These are phyloP conservation scores for Eciton burchellii DNA, from an alignment of 1,140 invertebrate genomes.

Conservation along the genomic window DNA sequence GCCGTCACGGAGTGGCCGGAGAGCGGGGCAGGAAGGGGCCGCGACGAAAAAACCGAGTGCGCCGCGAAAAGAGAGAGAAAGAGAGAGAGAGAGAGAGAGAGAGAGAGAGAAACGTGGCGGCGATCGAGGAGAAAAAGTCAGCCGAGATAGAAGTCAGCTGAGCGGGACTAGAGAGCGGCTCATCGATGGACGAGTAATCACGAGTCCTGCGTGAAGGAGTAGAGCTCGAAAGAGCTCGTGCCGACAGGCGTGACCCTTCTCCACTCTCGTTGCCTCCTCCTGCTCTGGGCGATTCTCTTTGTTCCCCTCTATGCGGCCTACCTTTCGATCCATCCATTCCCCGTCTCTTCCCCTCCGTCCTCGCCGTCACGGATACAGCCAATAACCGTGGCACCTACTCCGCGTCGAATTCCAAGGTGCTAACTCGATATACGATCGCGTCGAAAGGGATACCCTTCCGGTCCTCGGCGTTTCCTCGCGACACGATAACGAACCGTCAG, in stretches of 20 bases:
- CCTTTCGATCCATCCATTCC: constrained; percentile 8
- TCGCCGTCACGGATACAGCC: constrained; percentile 66
- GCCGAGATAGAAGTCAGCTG: constrained; percentile 64
- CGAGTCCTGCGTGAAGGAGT: constrained; percentile 81
- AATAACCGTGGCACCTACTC: constrained; percentile 77
- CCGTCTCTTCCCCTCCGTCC: constrained; percentile 13
- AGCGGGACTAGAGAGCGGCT: constrained; percentile 64
- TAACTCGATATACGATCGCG: constrained; percentile 30
- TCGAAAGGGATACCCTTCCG: constrained; percentile 34
- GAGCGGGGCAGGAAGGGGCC: constrained; percentile 69
- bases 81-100: constrained; percentile 49
- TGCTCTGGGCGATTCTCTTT: constrained; percentile 69
- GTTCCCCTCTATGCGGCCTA: constrained; percentile 51
- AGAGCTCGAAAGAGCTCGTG: constrained; percentile 82
- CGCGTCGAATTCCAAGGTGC: constrained; percentile 74
- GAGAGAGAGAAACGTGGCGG: constrained; percentile 53
- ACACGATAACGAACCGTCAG: constrained; percentile 9
- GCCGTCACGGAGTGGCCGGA: constrained; percentile 68
- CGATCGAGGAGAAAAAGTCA: constrained; percentile 30
- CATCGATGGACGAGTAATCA: constrained; percentile 81
- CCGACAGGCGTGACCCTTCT: constrained; percentile 82
- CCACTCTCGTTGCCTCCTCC: constrained; percentile 57
- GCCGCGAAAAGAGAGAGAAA: constrained; percentile 57
- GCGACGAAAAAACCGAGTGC: constrained; percentile 66
- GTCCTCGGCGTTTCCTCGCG: neutral